Base-by-base conservation (phyloP, 2,113 vertebrate genomes). In the Speoplatyrhinus poulsoni region DNA sequence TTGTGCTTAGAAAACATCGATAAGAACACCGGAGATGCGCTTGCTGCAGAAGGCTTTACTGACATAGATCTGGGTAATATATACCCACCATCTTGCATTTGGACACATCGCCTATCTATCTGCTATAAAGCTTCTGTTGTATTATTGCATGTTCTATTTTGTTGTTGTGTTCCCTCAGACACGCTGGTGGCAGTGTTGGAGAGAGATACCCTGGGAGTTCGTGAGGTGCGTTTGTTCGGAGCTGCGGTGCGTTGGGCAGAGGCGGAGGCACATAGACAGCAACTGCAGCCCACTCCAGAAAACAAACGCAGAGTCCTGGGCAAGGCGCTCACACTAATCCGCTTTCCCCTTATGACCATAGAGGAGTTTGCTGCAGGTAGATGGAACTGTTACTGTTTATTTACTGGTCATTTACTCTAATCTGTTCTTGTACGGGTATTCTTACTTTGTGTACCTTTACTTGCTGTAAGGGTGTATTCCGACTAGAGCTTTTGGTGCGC, bases 301-400 rank as follows among this genome's bases (percentile, higher is more conserved):
- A 96, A 98, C 86, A 98, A 96, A 85, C 91, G 97, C 54, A 93
- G 96, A 72, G 95, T 94, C 9, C 91, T 99, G 87, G 96, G 96
- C 81, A 96, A 96, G 81, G 95, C 96, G 0, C 94, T 99, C 63
- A 93, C 93, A 0, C 96, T 99, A 78, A 97, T 99, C 87, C 96
- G 96, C 82, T 99, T 99, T 89, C 97, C 97, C 2, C 86, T 99
- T 72, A 99, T 99, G 97, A 98, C 96, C 60, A 98, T 99, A 0
- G 97, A 99, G 89, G 97, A 99, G 88, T 99, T 98, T 68, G 97
- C 97, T 8, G 97, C 97, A 94, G 97, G 97, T 99, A 82, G 82
- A 46, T 73, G 19, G 9, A 26, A 12, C 47, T 56, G 10, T 52
- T 13, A 46, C 70, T 36, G 11, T 8, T 8, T 12, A 15, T 8